Conservation (phyloP, 2,888 invertebrate genomes). For the Cephus sareptanus region DNA sequence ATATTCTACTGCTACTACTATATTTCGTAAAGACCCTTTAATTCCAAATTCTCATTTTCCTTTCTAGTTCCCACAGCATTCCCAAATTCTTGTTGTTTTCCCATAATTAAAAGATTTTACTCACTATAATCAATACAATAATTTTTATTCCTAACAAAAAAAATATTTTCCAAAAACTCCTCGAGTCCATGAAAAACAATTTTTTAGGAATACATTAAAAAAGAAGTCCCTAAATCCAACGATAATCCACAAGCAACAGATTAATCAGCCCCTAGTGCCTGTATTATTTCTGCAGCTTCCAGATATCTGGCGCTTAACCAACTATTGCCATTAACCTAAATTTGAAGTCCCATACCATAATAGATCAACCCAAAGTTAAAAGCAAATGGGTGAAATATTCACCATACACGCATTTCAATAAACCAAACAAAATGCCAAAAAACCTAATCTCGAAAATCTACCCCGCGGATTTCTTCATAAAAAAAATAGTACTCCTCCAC, state of each 20-base stretch:
- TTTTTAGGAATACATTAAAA: background rate
- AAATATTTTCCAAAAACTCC: background rate
- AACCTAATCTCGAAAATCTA: background rate
- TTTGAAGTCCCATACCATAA: constrained; percentile 34
- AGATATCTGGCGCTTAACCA: constrained; percentile 35
- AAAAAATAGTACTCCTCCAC: background rate
- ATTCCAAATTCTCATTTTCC: too few relatives aligned
- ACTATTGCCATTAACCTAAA: constrained; percentile 42
- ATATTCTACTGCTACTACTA: accelerated
- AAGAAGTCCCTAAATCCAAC: background rate
- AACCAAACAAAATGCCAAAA: background rate
- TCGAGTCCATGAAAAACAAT: background rate
- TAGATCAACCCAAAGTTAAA: background rate
- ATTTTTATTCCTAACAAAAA: background rate
- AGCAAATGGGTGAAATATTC: background rate
- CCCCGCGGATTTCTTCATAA: background rate
- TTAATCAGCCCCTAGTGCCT: background rate
- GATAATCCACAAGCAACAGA: background rate
- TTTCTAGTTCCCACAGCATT: too few relatives aligned
- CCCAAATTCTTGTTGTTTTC: too few relatives aligned
- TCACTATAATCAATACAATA: too few relatives aligned
- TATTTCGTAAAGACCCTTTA: too few relatives aligned
- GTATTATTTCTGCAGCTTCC: background rate
- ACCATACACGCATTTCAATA: background rate
- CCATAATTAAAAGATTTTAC: too few relatives aligned